Percentiles rank a stretch among this genome's conserved stretches.
Conservation (phyloP, 2,113 vertebrate genomes). For the Sander vitreus region DNA sequence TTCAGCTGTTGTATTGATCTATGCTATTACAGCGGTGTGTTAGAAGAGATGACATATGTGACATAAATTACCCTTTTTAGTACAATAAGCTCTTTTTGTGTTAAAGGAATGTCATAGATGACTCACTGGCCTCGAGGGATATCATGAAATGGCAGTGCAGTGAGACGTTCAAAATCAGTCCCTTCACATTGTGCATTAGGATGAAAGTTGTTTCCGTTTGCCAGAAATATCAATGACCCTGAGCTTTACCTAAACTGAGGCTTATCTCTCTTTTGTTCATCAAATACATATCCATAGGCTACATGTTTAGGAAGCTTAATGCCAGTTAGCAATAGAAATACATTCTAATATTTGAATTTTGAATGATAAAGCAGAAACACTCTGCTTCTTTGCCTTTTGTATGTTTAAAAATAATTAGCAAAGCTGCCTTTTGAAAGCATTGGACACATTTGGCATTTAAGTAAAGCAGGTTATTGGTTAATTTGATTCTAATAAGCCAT, state of each 20-base stretch:
- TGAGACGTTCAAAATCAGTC: constrained; percentile 11
- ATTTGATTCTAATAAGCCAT: constrained; percentile 3
- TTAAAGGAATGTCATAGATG: constrained; percentile 8
- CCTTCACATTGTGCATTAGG: background rate
- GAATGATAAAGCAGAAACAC: too few relatives aligned
- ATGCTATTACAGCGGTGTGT: background rate
- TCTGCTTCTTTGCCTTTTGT: background rate
- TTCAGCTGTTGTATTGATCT: constrained; percentile 13
- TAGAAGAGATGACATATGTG: background rate
- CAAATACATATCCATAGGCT: background rate
- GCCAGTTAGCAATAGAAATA: background rate
- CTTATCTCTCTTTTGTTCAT: constrained; percentile 11
- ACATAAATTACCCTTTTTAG: constrained; percentile 2
- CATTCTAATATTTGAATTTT: background rate
- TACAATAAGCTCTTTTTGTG: constrained; percentile 9
- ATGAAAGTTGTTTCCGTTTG: constrained; percentile 26
- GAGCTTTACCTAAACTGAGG: background rate
- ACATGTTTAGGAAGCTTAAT: background rate
- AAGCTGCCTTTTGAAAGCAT: background rate
- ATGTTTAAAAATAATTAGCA: constrained; percentile 1
- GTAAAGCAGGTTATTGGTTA: background rate
- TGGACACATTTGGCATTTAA: background rate
- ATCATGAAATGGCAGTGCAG: background rate
- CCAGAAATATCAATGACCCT: constrained; percentile 13
- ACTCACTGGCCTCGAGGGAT: constrained; percentile 1